A percentile compares a stretch with the other conserved stretches of the same genome.
Evolutionary conservation across 92 coral and sea anemone species (phyloP).

Genomic region (Meandrina meandrites): DNA sequence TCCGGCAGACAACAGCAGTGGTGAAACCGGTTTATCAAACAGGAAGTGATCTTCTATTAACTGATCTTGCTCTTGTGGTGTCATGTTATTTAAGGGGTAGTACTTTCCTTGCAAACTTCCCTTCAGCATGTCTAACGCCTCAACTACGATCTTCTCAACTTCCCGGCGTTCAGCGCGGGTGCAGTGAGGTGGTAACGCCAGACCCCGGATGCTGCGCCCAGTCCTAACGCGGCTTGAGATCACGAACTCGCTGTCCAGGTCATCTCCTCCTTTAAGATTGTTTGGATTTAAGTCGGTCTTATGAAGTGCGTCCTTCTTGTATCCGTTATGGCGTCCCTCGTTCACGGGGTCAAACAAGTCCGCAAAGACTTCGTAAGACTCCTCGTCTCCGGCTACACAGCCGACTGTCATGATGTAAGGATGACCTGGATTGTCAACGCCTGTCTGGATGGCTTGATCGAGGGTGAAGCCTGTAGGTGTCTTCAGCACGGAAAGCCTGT

Average conservation of each 20-base stretch:
- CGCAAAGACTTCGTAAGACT: conserved; percentile 74
- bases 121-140: conserved; percentile 79
- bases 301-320: conserved; percentile 73
- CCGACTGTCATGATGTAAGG: conserved; percentile 93
- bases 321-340: conserved; percentile 86
- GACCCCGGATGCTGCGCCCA: conserved; percentile 91
- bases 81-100: conserved; percentile 86
- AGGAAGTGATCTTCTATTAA: conserved; percentile 89
- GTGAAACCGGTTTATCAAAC: conserved; percentile 97
- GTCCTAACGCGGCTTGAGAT: conserved; percentile 94
- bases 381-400: conserved; percentile 96
- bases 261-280: conserved; percentile 86
- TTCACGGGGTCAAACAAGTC: conserved; percentile 87
- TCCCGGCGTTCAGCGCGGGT: conserved; percentile 97
- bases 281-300: conserved; percentile 87
- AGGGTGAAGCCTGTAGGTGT: conserved; percentile 83
- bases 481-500: conserved; percentile 54
- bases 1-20: conserved; percentile 71
- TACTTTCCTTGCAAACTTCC: conserved; percentile 83
- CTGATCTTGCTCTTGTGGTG: conserved; percentile 84
- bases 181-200: conserved; percentile 89
- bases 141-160: conserved; percentile 74
- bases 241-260: conserved; percentile 78
- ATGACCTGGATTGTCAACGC: conserved; percentile 94
- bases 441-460: conserved; percentile 85